Evolutionary conservation across 2,113 vertebrate genomes (phyloP), one percentile per base, ranked within the genome.

Genomic region (Vimba vimba): DNA sequence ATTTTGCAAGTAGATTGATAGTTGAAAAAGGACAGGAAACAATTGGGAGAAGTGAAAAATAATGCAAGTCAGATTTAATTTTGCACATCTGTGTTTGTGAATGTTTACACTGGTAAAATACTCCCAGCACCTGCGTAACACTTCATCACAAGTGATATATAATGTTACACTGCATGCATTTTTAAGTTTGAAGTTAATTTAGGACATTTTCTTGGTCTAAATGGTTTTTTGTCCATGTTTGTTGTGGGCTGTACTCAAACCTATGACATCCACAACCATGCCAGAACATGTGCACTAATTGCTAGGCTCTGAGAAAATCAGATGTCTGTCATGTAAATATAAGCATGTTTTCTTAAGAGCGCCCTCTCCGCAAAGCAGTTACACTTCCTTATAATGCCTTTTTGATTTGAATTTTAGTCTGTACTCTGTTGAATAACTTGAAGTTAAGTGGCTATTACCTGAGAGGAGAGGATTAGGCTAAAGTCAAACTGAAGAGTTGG

Each of bases 371-470:
- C 21, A 25, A 43, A 43, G 7, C 30, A 27, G n/a, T 23, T 62
- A 23, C 57, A 3, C 21, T 25, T 36, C 3, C 21, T 23, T 78
- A 3, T n/a, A 64, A 80, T 19, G 59, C 6, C n/a, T 68, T n/a
- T 50, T 82, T 47, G 15, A 21, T 68, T 78, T 27, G 36, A 73
- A 43, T 55, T 69, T 81, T 84, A 47, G 50, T 5, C 73, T 33
- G 52, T 85, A 59, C 39, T 84, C 89, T 64, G 87, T 90, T 87
- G 82, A 85, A 66, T 90, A 87, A 82, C 90, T 92, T 91, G 86
- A 90, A 91, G 89, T 90, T 89, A 91, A 92, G 91, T 89, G 86
- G 68, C 86, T 90, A 88, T 89, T 91, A 91, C 91, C 90, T 92
- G 89, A 91, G 89, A 90, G 83, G 89, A 89, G 87, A 71, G 84